These are phyloP conservation scores for Drosophila nigrodunni DNA, from an alignment of 1,140 invertebrate genomes.

Conservation along the genomic window DNA sequence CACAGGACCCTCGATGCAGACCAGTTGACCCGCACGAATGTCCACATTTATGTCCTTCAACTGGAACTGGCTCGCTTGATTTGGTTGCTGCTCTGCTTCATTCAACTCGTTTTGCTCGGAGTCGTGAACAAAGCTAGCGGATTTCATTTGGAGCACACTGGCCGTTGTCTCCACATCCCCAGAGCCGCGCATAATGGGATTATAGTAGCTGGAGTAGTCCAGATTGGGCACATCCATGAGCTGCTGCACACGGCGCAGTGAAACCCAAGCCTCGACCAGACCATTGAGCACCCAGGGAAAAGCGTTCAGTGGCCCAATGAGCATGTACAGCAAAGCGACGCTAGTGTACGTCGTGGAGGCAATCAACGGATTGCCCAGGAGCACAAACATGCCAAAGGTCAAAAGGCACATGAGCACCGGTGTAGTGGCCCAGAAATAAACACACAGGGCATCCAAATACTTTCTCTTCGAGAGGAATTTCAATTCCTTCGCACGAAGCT, in stretches of 20 bases:
- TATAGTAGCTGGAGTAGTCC: constrained; percentile 80
- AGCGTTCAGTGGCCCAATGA: constrained; percentile 97
- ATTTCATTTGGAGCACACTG: constrained; percentile 73
- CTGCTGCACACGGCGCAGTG: constrained; percentile 92
- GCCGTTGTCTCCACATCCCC: constrained; percentile 8
- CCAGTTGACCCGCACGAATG: constrained; percentile 86
- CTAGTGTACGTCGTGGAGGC: constrained; percentile 97
- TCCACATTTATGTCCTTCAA: constrained; percentile 74
- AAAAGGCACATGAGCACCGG: constrained; percentile 97
- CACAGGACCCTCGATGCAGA: constrained; percentile 90
- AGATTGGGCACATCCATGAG: constrained; percentile 85
- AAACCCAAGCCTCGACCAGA: constrained; percentile 96
- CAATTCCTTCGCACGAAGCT: constrained; percentile 89
- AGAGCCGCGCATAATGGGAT: constrained; percentile 71
- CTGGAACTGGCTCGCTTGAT: constrained; percentile 41
- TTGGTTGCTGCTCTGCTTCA: constrained; percentile 4
- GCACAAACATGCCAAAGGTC: constrained; percentile 95
- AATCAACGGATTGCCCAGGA: constrained; percentile 93
- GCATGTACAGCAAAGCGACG: constrained; percentile 97
- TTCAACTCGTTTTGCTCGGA: constrained; percentile 10
- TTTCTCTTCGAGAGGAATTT: constrained; percentile 93
- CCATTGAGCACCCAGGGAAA: constrained; percentile 99
- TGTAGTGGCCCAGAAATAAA: constrained; percentile 99
- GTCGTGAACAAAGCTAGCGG: constrained; percentile 67
- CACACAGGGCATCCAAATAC: constrained; percentile 99